A percentile compares a stretch with the other conserved stretches of the same genome.
Evolutionary conservation across 92 coral and sea anemone species (phyloP).

Genomic region (Anthopleura xanthogrammica): DNA sequence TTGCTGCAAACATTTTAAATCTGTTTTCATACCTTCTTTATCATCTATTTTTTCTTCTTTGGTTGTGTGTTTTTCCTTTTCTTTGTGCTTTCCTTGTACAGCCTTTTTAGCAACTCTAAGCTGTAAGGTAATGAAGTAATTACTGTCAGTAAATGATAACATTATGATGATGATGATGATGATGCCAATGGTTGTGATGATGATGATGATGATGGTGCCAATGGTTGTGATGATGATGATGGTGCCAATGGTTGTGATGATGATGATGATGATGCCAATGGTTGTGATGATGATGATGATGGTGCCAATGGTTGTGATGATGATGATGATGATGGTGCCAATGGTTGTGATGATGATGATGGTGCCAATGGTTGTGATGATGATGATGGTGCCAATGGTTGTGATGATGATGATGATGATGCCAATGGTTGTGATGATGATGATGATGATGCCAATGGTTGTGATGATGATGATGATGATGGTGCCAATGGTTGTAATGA

Average conservation of each 20-base stretch:
- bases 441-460: no score
- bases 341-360: background rate
- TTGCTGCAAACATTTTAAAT: background rate
- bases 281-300: background rate
- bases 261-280: background rate
- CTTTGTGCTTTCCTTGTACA: slow-evolving; percentile 35
- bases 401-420: background rate
- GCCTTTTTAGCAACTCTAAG: slow-evolving; percentile 41
- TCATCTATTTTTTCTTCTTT: slow-evolving; percentile 52
- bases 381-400: background rate
- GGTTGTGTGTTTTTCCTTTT: slow-evolving; percentile 17
- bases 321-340: background rate
- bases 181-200: background rate
- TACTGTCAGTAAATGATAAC: background rate
- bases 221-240: slow-evolving; percentile 6
- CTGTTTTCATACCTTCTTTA: slow-evolving; percentile 57
- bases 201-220: background rate
- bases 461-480: no score
- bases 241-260: background rate
- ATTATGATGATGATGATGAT: background rate
- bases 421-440: no score
- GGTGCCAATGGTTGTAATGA: no score
- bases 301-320: background rate
- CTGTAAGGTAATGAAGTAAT: slow-evolving; percentile 16
- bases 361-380: no score